Evolutionary conservation across 1,140 invertebrate genomes (phyloP), one percentile per base, ranked within the genome.

Genomic region (Cecropterus lyciades): DNA sequence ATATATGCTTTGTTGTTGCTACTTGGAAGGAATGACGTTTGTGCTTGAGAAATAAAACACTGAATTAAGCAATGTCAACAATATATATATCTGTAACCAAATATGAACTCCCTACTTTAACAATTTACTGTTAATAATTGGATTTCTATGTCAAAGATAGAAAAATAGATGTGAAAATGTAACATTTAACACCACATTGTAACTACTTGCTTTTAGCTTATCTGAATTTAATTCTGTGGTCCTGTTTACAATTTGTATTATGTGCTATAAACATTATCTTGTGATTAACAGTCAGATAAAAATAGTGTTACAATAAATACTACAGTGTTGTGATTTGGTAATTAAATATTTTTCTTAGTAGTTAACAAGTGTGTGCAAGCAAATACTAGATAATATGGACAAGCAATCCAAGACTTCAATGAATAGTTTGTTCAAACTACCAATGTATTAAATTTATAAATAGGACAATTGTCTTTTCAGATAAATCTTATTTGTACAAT

Each of bases 41-140:
- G 20, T 24, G 1, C 20, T 24, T 24, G 20, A 24, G 20, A 33
- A 85, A 84, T 81, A 75, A 90, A 87, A 87, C 79, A 70, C 75
- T 43, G 70, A 67, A 64, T 43, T 85, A 91, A 91, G 88, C 88
- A 89, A 88, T 88, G 77, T 91, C 88, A 91, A 89, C 88, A 91
- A 88, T 88, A 82, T 80, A 78, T 81, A 77, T 87, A 81, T 80
- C 69, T 85, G 77, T 87, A 81, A 82, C 78, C 65, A 72, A 75
- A 75, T 80, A 85, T 76, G 73, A 80, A 70, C 72, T 74, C 67
- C n/a, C 75, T 82, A 76, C 77, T 70, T 82, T 81, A 87, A 87
- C 81, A 87, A 85, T 83, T 82, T 80, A 75, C 80, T 77, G 9
- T 37, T 37, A 37, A 76, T 84, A 78, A 87, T 77, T 85, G 73